Percentiles rank a stretch among this genome's conserved stretches.
Evolutionary conservation across 2,888 invertebrate species (phyloP).

Genomic region (Hanleya hanleyi): DNA sequence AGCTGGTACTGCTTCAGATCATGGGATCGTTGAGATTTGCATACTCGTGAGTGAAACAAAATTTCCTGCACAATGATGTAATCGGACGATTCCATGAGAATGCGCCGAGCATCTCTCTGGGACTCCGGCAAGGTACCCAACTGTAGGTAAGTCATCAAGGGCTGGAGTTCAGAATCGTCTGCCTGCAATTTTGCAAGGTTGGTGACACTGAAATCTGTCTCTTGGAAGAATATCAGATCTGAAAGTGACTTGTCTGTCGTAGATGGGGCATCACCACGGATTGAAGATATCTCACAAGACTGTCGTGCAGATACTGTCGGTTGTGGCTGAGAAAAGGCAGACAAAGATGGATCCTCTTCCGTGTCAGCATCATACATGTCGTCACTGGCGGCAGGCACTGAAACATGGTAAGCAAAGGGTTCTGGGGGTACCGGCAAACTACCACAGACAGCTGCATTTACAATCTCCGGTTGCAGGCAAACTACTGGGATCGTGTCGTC

Average conservation of each 20-base stretch:
- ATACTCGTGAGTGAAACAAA: constrained; percentile 16
- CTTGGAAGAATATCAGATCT: not conserved
- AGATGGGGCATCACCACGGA: too few relatives aligned
- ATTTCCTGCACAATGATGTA: not conserved
- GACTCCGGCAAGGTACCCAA: constrained; percentile 22
- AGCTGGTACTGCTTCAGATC: constrained; percentile 13
- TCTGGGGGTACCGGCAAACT: too few relatives aligned
- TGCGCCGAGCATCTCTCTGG: constrained; percentile 28
- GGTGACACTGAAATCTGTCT: not conserved
- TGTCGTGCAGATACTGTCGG: too few relatives aligned
- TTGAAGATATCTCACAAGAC: too few relatives aligned
- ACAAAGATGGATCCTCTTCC: not conserved
- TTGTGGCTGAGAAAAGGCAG: too few relatives aligned
- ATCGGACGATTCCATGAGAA: constrained; percentile 7
- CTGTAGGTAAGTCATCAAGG: constrained; percentile 21
- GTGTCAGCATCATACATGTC: constrained; percentile 6
- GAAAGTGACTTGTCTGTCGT: too few relatives aligned
- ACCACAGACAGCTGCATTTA: too few relatives aligned
- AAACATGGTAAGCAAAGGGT: too few relatives aligned
- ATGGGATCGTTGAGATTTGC: constrained; percentile 17
- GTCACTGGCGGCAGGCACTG: too few relatives aligned
- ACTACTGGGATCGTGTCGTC: not conserved
- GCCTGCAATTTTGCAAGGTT: constrained; percentile 20
- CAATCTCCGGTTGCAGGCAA: not conserved
- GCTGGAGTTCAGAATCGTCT: constrained; percentile 15